Evolutionary conservation across 2,113 vertebrate species (phyloP).

Genomic region (Microtus montanus): DNA sequence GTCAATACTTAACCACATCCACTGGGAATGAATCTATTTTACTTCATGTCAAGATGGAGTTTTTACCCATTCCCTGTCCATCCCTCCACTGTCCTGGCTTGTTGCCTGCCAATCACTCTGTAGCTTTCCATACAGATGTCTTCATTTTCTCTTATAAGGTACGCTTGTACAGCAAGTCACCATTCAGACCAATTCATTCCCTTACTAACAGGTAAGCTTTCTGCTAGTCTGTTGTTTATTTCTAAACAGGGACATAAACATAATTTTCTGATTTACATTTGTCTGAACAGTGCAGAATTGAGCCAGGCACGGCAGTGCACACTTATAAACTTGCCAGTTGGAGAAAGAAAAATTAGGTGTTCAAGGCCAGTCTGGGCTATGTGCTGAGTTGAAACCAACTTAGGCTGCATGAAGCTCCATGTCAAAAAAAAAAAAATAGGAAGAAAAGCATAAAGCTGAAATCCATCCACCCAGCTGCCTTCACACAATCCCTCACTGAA

Average conservation of each 20-base stretch:
- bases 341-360: background rate
- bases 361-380: background rate
- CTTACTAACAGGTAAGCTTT: slow-evolving; percentile 36
- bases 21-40: background rate
- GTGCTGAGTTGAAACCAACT: background rate
- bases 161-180: slow-evolving; percentile 6
- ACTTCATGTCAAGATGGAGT: background rate
- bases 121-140: background rate
- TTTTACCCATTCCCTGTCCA: background rate
- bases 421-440: background rate
- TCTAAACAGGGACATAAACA: background rate
- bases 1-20: background rate
- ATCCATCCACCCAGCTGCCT: background rate
- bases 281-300: background rate
- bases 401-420: background rate
- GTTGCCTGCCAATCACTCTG: background rate
- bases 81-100: background rate
- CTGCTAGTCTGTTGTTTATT: background rate
- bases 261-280: background rate
- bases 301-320: background rate
- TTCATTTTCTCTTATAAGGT: slow-evolving; percentile 59
- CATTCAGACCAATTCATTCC: slow-evolving; percentile 34
- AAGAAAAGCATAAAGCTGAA: background rate
- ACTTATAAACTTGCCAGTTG: background rate
- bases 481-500: background rate